Base-by-base conservation (phyloP, 2,797 vertebrate genomes). In the Argyrosomus regius region DNA sequence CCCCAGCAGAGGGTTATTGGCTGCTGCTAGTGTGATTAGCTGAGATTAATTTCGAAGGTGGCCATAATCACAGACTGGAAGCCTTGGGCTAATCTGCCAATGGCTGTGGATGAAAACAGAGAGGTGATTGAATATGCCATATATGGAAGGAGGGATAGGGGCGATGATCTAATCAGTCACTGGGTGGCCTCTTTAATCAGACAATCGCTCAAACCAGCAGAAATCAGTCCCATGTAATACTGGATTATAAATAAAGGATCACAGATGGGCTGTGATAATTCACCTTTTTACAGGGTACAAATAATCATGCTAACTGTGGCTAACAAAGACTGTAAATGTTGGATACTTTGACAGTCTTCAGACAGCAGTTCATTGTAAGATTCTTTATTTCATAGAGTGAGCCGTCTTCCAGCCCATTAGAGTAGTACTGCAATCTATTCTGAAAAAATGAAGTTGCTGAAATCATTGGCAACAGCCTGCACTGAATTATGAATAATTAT, bases 1-100 rank as follows among this genome's bases (percentile, higher is more conserved):
- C 7, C 60, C 54, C 64, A 50, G 62, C 68, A 72, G 64, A 22
- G 64, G 72, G 80, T 88, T 77, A 83, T 72, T 50, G 53, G 53
- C 41, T 72, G 6, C 59, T 63, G 66, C 60, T 85, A 73, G 83
- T 59, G 73, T 79, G 82, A 88, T 85, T 83, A 83, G 78, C 78
- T 60, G 53, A 54, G 71, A 83, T 82, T 80, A 43, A 66, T 82
- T 85, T 80, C 50, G 4, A 77, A 81, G 77, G 77, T 85, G 75
- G 75, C 75, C 35, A 54, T 70, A 78, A 86, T 84, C 74, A 52
- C 72, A 75, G 68, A 62, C 65, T 48, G 28, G 80, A 69, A 69
- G 74, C 81, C 48, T 57, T 35, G 45, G 18, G 60, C 73, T 82
- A 72, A 86, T 83, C 75, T 78, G 53, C 59, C 58, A 43, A 14